These are phyloP conservation scores for Drosophila robusta DNA, from an alignment of 2,888 invertebrate genomes.

Conservation along the genomic window DNA sequence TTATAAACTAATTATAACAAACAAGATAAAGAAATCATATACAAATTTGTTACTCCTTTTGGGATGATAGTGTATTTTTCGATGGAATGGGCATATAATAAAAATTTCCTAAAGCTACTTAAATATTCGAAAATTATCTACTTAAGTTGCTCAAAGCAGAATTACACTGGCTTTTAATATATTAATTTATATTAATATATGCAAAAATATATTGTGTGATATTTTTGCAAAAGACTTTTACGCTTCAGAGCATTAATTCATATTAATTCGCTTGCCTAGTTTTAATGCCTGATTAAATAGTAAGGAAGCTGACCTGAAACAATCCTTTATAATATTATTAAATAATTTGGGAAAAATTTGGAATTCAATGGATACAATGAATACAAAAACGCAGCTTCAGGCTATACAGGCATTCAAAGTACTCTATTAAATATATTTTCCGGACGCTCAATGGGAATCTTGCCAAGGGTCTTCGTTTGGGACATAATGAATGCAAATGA, in stretches of 20 bases:
- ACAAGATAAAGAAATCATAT: too few species aligned
- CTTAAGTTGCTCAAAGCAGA: too few species aligned
- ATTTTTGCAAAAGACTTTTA: not conserved
- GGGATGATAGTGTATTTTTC: too few species aligned
- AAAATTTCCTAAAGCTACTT: too few species aligned
- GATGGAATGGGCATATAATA: too few species aligned
- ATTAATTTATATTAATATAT: not conserved
- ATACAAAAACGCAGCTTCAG: not conserved
- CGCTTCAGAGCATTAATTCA: not conserved
- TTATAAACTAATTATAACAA: too few species aligned
- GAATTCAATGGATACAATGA: not conserved
- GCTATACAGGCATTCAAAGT: slow-evolving; percentile 7
- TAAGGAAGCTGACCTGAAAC: too few species aligned
- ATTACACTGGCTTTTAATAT: too few species aligned
- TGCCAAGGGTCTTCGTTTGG: slow-evolving; percentile 15
- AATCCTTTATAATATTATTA: not conserved
- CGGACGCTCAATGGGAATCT: slow-evolving; percentile 5
- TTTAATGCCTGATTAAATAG: not conserved
- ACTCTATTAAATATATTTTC: not conserved
- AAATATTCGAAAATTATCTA: too few species aligned
- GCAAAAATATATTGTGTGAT: not conserved
- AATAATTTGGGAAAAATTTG: not conserved
- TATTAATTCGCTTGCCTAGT: slow-evolving; percentile 13
- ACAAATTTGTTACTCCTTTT: too few species aligned
- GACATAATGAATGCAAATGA: slow-evolving; percentile 33